A percentile compares a stretch with the other conserved stretches of the same genome.
Conservation (phyloP, 2,888 invertebrate species). For the Thelaira solivaga region DNA sequence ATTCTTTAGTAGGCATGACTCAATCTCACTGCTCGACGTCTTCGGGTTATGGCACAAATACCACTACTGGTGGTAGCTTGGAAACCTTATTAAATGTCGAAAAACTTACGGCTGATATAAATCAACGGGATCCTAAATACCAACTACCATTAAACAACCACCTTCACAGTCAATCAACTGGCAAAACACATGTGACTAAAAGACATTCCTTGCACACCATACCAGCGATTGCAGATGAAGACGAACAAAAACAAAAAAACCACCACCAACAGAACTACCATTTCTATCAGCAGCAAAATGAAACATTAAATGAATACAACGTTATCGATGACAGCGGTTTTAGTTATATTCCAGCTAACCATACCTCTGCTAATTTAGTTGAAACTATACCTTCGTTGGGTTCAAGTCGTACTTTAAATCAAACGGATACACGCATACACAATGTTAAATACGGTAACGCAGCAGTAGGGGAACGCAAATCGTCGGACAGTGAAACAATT, state of each 20-base stretch:
- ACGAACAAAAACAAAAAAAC: conserved; percentile 41
- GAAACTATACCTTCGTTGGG: conserved; percentile 71
- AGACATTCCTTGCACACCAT: conserved; percentile 53
- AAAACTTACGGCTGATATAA: conserved; percentile 61
- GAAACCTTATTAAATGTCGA: conserved; percentile 67
- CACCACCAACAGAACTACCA: conserved; percentile 45
- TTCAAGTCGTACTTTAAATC: conserved; percentile 65
- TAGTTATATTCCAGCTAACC: conserved; percentile 47
- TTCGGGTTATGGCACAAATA: conserved; percentile 71
- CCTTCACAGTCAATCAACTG: conserved; percentile 37
- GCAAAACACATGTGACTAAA: conserved; percentile 53
- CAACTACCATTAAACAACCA: conserved; percentile 26
- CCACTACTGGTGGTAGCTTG: conserved; percentile 68
- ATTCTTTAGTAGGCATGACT: conserved; percentile 69
- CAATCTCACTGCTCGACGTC: conserved; percentile 72
- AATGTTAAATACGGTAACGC: background rate
- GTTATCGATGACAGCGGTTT: conserved; percentile 56
- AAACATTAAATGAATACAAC: conserved; percentile 46
- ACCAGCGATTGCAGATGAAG: conserved; percentile 31
- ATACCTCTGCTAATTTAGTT: conserved; percentile 68
- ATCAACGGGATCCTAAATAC: conserved; percentile 61
- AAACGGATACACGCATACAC: conserved; percentile 50
- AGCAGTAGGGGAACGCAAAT: conserved; percentile 28
- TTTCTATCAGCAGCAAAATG: conserved; percentile 37
- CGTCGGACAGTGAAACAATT: conserved; percentile 17